phyloP scores from a whole-genome alignment of 2,888 invertebrate species.

The Ochropleura leucogaster region DNA sequence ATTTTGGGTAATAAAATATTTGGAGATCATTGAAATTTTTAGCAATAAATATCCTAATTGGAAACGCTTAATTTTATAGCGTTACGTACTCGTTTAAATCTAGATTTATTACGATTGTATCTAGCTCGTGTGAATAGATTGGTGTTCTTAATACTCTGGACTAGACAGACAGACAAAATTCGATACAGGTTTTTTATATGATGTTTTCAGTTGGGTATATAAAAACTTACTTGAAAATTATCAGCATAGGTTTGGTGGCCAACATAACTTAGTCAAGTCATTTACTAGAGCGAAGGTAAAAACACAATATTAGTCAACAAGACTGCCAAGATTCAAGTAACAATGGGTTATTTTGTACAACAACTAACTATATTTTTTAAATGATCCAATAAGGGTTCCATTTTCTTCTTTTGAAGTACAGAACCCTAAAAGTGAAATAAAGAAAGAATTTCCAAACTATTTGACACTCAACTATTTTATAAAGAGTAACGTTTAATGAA shows the following conservation, averaged over 20 bases:
- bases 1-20: conserved; percentile 27
- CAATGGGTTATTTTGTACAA: neutral
- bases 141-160: neutral
- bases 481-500: neutral
- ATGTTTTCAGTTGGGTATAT: neutral
- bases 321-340: neutral
- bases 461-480: conserved; percentile 30
- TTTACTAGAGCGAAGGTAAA: neutral
- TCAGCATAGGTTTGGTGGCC: neutral
- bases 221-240: neutral
- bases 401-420: too few species aligned
- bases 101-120: conserved; percentile 4
- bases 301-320: neutral
- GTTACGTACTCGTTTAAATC: conserved; percentile 8
- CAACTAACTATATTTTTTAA: neutral
- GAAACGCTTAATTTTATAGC: conserved; percentile 22
- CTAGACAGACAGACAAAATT: neutral
- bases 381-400: too few species aligned
- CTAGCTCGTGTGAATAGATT: neutral
- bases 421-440: neutral
- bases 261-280: neutral
- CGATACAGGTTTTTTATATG: neutral
- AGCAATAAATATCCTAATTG: conserved; percentile 27
- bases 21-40: conserved; percentile 28
- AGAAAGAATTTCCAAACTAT: conserved; percentile 1